Evolutionary conservation across 2,797 vertebrate species (phyloP), one percentile per base, ranked within the genome.

Genomic region (Kryptolebias ocellatus): DNA sequence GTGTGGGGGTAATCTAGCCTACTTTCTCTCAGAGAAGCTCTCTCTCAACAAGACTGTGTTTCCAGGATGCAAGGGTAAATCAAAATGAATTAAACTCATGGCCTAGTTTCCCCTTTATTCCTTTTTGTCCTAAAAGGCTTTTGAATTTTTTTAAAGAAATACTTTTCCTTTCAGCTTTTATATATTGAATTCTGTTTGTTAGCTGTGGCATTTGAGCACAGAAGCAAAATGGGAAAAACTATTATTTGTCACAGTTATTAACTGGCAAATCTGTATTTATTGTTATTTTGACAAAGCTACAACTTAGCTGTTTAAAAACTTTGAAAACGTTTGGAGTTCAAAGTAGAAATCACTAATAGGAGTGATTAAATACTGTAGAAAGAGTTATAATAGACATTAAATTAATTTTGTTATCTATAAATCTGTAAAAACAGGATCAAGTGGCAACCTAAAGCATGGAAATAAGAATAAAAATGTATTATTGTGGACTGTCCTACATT

Each of bases 51-150:
- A 79, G 75, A 70, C 70, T 70, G 79, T 72, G 71, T 82, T 88
- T 84, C 72, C 82, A 79, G 68, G 67, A 91, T 84, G 85, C 65
- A 61, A 84, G 81, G 80, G 68, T 80, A 79, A 78, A 88, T 86
- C 84, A 74, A 71, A 83, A 69, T 72, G 80, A 80, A 80, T 90
- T 87, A 58, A 85, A 83, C 74, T 72, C 80, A 20, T 84, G 81
- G 67, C 86, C 90, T 85, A 85, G 53, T 90, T 92, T 81, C 46
- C 0, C 55, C 39, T 67, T 20, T 49, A 54, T 67, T 67, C 70
- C 61, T 64, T 72, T 75, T 70, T 74, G 76, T 83, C 84, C 83
- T 83, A 64, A 17, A 79, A 85, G 73, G 79, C 78, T 84, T 78
- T 80, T 61, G 83, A 87, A 78, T 69, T 67, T 74, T 71, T 55